These are phyloP conservation scores for Lepisosteus oculatus DNA, from an alignment of 2,113 vertebrate species.

Conservation along the genomic window DNA sequence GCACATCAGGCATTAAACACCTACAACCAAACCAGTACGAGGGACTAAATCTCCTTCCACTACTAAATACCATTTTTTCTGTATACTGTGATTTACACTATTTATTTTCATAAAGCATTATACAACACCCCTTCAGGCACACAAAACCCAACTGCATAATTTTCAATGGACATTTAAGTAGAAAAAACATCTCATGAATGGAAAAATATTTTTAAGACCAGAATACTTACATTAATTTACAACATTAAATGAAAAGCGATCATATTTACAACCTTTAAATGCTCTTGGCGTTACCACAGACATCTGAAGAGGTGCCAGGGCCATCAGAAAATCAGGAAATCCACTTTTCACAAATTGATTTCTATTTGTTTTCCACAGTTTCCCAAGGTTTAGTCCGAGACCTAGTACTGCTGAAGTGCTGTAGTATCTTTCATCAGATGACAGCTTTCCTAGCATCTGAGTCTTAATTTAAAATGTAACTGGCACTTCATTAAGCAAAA, in stretches of 20 bases:
- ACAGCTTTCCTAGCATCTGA: slow-evolving; percentile 15
- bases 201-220: neutral
- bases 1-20: neutral
- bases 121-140: no score
- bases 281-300: slow-evolving; percentile 15
- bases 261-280: neutral
- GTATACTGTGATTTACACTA: no score
- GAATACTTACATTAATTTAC: neutral
- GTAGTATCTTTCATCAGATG: slow-evolving; percentile 22
- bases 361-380: slow-evolving; percentile 48
- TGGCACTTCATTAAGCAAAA: slow-evolving; percentile 32
- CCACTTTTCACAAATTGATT: slow-evolving; percentile 42
- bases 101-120: no score
- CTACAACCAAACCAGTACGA: neutral
- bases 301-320: slow-evolving; percentile 46
- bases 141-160: no score
- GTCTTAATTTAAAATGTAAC: slow-evolving; percentile 10
- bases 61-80: no score
- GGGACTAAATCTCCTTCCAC: no score
- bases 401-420: slow-evolving; percentile 19
- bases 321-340: slow-evolving; percentile 46
- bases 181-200: neutral
- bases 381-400: neutral
- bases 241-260: neutral
- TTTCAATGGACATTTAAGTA: neutral